phyloP scores from a whole-genome alignment of 2,113 vertebrate genomes.

The Turdus rufiventris region DNA sequence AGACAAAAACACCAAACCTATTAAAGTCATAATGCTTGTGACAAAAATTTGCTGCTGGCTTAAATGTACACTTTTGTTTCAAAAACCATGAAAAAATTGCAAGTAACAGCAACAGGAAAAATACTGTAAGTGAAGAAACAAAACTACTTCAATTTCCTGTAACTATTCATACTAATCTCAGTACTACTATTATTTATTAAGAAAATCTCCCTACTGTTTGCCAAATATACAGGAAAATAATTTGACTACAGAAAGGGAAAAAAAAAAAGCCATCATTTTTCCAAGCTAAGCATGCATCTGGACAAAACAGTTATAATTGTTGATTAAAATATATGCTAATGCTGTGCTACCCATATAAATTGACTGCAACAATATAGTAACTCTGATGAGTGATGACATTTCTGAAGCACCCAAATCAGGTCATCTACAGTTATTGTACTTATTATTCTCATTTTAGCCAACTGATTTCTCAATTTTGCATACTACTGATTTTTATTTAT shows the following conservation, averaged over 20 bases:
- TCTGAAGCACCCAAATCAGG: background rate
- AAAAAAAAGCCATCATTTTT: background rate
- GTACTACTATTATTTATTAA: too few relatives aligned
- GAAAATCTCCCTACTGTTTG: background rate
- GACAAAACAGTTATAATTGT: background rate
- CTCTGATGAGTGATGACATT: background rate
- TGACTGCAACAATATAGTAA: background rate
- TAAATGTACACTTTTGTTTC: background rate
- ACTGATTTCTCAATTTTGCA: background rate
- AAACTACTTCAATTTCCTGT: background rate
- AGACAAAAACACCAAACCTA: background rate
- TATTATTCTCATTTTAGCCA: background rate
- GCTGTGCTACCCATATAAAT: background rate
- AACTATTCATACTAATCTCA: background rate
- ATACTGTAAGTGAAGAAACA: background rate
- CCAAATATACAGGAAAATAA: background rate
- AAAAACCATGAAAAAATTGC: background rate
- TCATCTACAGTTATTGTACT: background rate
- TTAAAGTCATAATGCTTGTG: background rate
- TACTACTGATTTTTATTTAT: background rate
- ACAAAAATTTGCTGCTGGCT: background rate
- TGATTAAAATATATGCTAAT: background rate
- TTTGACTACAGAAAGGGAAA: background rate
- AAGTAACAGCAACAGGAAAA: background rate
- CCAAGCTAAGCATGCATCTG: background rate